Percentiles rank a stretch among this genome's conserved stretches.
These are phyloP conservation scores for Clarias platycephalus DNA, from an alignment of 2,797 vertebrate species.

Conservation along the genomic window DNA sequence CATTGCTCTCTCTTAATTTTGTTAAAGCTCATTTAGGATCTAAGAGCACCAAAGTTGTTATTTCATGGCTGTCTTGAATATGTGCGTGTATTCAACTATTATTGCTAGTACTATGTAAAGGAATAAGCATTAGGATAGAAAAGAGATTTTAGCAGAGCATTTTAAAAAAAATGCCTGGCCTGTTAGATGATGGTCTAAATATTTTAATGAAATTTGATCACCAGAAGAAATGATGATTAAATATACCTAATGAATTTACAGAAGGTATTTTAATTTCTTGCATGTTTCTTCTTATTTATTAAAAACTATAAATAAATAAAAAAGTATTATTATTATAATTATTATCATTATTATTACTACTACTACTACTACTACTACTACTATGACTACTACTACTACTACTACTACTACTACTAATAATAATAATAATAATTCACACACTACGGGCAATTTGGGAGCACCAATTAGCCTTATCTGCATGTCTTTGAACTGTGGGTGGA, in stretches of 20 bases:
- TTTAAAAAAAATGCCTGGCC: background rate
- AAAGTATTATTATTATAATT: background rate
- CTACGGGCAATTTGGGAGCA: no score
- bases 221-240: background rate
- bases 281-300: background rate
- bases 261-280: background rate
- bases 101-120: conserved; percentile 11
- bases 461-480: no score
- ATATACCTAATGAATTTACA: conserved; percentile 1
- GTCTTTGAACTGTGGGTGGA: no score
- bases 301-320: no score
- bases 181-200: background rate
- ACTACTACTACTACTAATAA: background rate
- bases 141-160: background rate
- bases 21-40: conserved; percentile 15
- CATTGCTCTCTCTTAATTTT: conserved; percentile 16
- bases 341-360: background rate
- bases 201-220: background rate
- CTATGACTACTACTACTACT: background rate
- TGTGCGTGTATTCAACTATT: background rate
- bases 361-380: no score
- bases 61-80: background rate
- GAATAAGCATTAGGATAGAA: conserved; percentile 3
- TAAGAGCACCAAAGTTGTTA: conserved; percentile 29
- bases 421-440: background rate